phyloP scores from a whole-genome alignment of 2,888 invertebrate genomes.

The Conomelus anceps region DNA sequence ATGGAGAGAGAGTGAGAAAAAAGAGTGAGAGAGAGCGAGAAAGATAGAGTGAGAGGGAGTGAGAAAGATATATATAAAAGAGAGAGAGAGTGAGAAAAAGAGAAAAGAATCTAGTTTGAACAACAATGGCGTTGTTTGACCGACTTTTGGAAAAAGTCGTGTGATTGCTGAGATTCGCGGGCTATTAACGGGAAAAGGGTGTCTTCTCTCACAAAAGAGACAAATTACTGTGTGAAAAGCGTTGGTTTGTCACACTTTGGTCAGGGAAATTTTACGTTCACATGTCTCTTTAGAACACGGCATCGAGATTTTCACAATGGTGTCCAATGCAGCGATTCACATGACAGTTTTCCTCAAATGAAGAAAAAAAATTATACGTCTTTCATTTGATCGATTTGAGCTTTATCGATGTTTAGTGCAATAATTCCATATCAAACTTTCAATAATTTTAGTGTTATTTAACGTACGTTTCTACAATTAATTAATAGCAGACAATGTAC shows the following conservation, averaged over 20 bases:
- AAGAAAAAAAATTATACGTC: no score
- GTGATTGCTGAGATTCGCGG: background rate
- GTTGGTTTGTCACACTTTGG: background rate
- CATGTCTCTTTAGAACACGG: background rate
- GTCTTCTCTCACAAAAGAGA: background rate
- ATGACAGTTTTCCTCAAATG: no score
- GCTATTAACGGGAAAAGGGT: background rate
- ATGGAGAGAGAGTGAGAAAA: background rate
- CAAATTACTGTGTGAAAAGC: background rate
- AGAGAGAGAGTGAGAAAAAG: background rate
- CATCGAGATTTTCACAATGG: background rate
- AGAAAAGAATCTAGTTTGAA: background rate
- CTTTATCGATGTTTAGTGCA: no score
- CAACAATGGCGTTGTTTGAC: background rate
- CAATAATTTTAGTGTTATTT: no score
- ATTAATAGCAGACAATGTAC: no score
- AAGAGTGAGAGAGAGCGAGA: background rate
- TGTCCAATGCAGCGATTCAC: no score
- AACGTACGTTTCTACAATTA: no score
- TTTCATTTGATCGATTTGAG: no score
- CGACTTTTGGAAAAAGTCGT: background rate
- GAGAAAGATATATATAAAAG: no score
- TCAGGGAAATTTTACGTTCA: background rate
- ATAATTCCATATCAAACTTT: no score
- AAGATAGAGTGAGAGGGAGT: background rate